phyloP scores from a whole-genome alignment of 2,797 vertebrate genomes.

The Simalia tracyae region DNA sequence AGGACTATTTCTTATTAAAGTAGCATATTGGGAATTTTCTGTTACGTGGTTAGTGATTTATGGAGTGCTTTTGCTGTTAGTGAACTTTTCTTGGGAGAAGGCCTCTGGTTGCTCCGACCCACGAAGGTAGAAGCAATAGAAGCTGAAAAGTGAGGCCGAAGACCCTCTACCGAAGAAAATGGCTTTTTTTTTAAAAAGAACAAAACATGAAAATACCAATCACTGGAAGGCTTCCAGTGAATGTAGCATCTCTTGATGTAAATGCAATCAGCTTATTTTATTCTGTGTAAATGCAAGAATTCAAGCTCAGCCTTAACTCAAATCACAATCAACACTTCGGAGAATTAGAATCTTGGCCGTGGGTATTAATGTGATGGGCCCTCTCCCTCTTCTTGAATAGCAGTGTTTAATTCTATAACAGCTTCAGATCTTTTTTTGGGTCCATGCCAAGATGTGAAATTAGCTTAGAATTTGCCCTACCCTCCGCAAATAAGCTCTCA shows the following conservation, averaged over 20 bases:
- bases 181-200: not conserved
- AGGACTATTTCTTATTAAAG: not conserved
- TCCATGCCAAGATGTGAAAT: slow-evolving; percentile 24
- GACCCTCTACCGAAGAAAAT: not conserved
- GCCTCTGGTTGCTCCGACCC: not conserved
- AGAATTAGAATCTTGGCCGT: slow-evolving; percentile 70
- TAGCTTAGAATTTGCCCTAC: not conserved
- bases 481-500: not conserved
- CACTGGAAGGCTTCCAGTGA: not conserved
- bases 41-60: not conserved
- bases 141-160: too few relatives aligned
- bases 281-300: not conserved
- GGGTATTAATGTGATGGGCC: slow-evolving; percentile 71
- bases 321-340: slow-evolving; percentile 66
- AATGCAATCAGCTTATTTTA: not conserved
- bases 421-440: slow-evolving; percentile 64
- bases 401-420: slow-evolving; percentile 71
- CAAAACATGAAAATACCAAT: too few relatives aligned
- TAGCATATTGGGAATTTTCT: not conserved
- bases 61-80: too few relatives aligned
- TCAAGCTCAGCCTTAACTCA: slow-evolving; percentile 24
- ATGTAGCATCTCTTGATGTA: not conserved
- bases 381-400: slow-evolving; percentile 57
- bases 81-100: too few relatives aligned
- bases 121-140: not conserved